Conservation (phyloP, 2,888 invertebrate species). For the Ochropleura leucogaster region DNA sequence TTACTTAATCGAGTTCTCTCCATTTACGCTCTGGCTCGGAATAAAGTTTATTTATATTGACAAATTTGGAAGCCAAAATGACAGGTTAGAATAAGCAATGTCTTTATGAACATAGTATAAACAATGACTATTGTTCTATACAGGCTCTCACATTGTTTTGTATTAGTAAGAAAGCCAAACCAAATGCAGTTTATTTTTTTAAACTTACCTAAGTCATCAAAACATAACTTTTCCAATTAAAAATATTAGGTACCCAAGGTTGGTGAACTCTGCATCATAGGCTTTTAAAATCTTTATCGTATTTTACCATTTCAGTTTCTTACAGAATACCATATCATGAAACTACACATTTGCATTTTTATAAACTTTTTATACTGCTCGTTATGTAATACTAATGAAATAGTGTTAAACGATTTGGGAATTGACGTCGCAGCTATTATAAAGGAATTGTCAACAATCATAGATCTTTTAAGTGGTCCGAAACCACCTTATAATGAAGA, state of each 20-base stretch:
- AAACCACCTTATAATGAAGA: conserved; percentile 48
- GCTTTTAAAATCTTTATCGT: not conserved
- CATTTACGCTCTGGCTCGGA: not conserved
- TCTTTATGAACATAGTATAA: not conserved
- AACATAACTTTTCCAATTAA: not conserved
- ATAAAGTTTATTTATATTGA: too few species aligned
- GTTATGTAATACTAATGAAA: conserved; percentile 16
- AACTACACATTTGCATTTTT: conserved; percentile 3
- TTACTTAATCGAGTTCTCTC: not conserved
- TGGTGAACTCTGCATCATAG: conserved; percentile 6
- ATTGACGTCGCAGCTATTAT: conserved; percentile 25
- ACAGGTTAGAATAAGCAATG: not conserved
- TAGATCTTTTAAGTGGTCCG: conserved; percentile 30
- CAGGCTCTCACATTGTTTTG: not conserved
- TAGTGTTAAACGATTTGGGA: conserved; percentile 20
- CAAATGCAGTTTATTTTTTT: not conserved
- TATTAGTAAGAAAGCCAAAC: not conserved
- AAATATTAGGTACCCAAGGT: conserved; percentile 13
- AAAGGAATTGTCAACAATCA: conserved; percentile 30
- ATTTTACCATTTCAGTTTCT: conserved; percentile 24
- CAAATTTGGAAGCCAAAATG: not conserved
- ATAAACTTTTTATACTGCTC: conserved; percentile 9
- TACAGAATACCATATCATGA: conserved; percentile 31
- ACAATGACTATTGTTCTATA: not conserved
- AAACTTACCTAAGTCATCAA: not conserved